phyloP scores from a whole-genome alignment of 2,113 vertebrate genomes.

The Protomyctophum bolini region DNA sequence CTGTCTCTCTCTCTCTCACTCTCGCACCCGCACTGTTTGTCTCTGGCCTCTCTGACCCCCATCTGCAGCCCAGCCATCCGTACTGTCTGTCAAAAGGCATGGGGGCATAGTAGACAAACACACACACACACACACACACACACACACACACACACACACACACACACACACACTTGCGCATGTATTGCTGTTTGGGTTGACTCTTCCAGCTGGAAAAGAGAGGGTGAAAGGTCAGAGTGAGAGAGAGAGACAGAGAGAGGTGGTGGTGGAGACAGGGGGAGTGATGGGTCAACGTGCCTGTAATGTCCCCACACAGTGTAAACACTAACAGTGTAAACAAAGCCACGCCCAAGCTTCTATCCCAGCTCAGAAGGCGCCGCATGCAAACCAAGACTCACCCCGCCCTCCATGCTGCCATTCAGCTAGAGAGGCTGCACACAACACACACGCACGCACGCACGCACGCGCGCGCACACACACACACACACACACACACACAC shows the following conservation, averaged over 20 bases:
- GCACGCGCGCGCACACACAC: background rate
- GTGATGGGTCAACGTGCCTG: background rate
- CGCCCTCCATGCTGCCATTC: too few relatives aligned
- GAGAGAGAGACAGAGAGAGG: too few relatives aligned
- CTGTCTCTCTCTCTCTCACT: constrained; percentile 6
- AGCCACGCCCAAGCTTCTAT: too few relatives aligned
- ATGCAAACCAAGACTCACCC: too few relatives aligned
- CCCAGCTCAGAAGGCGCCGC: too few relatives aligned
- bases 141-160: background rate
- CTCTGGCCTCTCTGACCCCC: constrained; percentile 37
- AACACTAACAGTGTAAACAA: background rate
- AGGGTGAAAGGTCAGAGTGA: constrained; percentile 12
- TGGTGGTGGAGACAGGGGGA: background rate
- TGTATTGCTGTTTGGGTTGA: too few relatives aligned
- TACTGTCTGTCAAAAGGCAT: constrained; percentile 48
- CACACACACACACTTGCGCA: constrained; percentile 10
- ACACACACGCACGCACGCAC: constrained; percentile 12
- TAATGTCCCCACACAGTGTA: background rate
- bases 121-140: constrained; percentile 11
- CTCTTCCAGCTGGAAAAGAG: constrained; percentile 33
- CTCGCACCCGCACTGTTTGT: constrained; percentile 10
- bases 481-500: background rate
- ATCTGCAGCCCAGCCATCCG: constrained; percentile 43
- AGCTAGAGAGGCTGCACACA: background rate
- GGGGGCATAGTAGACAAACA: background rate